phyloP scores from a whole-genome alignment of 23 tunicate genomes.

The Styela plicata region DNA sequence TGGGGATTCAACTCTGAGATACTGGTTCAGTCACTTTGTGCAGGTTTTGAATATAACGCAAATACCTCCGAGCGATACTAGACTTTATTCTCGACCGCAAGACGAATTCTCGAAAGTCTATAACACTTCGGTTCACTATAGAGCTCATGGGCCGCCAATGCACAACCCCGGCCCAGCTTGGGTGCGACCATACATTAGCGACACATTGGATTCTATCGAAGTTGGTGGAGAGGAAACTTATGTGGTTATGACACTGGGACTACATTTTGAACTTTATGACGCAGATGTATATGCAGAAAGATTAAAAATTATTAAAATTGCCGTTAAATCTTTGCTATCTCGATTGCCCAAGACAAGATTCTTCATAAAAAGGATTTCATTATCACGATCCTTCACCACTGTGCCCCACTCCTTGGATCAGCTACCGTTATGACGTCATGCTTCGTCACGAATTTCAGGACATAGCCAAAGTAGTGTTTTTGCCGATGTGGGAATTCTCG shows the following conservation, averaged over 20 bases:
- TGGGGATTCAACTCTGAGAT: slow-evolving; percentile 49
- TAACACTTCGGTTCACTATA: slow-evolving; percentile 41
- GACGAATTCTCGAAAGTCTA: background rate
- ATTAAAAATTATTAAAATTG: slow-evolving; percentile 32
- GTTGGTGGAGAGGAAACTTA: slow-evolving; percentile 57
- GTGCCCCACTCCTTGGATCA: slow-evolving; percentile 33
- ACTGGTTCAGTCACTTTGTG: background rate
- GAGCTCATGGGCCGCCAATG: slow-evolving; percentile 75
- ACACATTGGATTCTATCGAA: slow-evolving; percentile 27
- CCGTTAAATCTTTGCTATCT: slow-evolving; percentile 24
- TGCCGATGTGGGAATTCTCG: slow-evolving; percentile 44
- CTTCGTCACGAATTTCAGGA: slow-evolving; percentile 20
- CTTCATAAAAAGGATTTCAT: slow-evolving; percentile 57
- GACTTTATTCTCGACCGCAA: slow-evolving; percentile 9
- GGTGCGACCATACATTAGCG: slow-evolving; percentile 57
- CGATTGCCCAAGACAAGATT: slow-evolving; percentile 47
- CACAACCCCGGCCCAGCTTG: slow-evolving; percentile 57
- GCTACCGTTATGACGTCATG: slow-evolving; percentile 18
- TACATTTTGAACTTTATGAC: slow-evolving; percentile 47
- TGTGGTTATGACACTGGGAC: slow-evolving; percentile 54
- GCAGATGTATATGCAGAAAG: slow-evolving; percentile 39
- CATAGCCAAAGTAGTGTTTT: slow-evolving; percentile 2
- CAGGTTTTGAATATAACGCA: background rate
- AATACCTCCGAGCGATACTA: background rate
- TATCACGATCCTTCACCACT: background rate